Percentiles rank a stretch among this genome's conserved stretches.
Conservation (phyloP, 2,888 invertebrate species). For the Agonopterix arenella region DNA sequence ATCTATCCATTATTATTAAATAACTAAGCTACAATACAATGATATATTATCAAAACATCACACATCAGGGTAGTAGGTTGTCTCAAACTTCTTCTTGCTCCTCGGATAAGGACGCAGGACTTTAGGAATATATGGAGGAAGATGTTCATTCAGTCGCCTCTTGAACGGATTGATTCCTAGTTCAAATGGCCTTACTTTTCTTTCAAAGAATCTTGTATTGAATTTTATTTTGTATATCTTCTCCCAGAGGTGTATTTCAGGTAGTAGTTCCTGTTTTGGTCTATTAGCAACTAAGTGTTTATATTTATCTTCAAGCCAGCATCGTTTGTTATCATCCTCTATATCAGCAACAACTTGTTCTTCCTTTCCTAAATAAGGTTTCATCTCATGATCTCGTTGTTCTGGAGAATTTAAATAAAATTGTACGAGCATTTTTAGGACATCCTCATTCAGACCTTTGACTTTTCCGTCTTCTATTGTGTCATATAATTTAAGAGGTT, state of each 20-base stretch:
- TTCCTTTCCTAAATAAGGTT: constrained; percentile 82
- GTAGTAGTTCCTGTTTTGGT: constrained; percentile 75
- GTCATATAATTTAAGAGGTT: constrained; percentile 84
- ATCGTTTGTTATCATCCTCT: constrained; percentile 80
- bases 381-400: constrained; percentile 78
- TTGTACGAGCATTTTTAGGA: constrained; percentile 83
- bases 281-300: constrained; percentile 83
- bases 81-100: constrained; percentile 78
- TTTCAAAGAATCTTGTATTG: constrained; percentile 82
- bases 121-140: constrained; percentile 83
- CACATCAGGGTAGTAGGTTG: constrained; percentile 81
- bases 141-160: constrained; percentile 82
- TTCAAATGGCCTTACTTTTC: constrained; percentile 84
- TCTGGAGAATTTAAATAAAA: constrained; percentile 84
- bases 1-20: constrained; percentile 2
- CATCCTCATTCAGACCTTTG: constrained; percentile 87
- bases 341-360: constrained; percentile 81
- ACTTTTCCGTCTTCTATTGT: constrained; percentile 83
- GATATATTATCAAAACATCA: constrained; percentile 18
- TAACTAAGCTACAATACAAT: constrained; percentile 9
- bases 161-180: constrained; percentile 75
- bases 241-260: constrained; percentile 90
- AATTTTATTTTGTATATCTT: constrained; percentile 86
- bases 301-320: constrained; percentile 82
- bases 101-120: constrained; percentile 78